Evolutionary conservation across 2,797 vertebrate species (phyloP).

Genomic region (Alca torda): DNA sequence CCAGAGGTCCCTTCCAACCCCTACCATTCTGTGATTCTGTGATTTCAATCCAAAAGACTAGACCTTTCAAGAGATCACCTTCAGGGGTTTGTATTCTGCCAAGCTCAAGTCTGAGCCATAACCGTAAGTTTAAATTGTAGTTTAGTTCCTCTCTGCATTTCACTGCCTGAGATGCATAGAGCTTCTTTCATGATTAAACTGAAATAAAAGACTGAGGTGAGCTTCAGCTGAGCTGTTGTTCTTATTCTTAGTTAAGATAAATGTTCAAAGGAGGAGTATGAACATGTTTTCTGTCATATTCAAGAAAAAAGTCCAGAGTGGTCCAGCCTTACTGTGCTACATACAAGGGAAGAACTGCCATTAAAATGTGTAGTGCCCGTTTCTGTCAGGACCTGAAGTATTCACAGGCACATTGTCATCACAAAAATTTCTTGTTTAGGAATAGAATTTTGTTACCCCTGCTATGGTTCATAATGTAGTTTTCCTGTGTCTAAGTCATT

Average conservation of each 20-base stretch:
- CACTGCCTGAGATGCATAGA: not conserved
- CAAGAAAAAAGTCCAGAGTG: not conserved
- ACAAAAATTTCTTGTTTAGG: not conserved
- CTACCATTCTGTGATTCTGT: too few species aligned
- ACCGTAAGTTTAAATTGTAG: not conserved
- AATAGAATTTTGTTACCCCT: not conserved
- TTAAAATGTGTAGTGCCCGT: not conserved
- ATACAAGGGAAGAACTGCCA: not conserved
- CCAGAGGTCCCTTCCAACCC: too few species aligned
- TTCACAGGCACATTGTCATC: not conserved
- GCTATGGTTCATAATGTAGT: not conserved
- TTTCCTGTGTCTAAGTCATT: not conserved
- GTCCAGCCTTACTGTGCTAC: not conserved
- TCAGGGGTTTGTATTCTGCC: not conserved
- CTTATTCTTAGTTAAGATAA: not conserved
- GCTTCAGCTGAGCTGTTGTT: not conserved
- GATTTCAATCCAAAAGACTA: not conserved
- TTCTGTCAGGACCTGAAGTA: not conserved
- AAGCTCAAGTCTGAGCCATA: not conserved
- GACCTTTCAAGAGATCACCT: not conserved
- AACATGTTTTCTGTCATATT: not conserved
- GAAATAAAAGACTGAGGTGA: not conserved
- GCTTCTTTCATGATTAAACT: not conserved
- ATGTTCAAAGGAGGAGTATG: not conserved
- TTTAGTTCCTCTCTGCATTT: not conserved